Evolutionary conservation across 37 sponge, comb jelly and placozoan species (phyloP), one percentile per base, ranked within the genome.

Genomic region (Chondrosia reniformis): DNA sequence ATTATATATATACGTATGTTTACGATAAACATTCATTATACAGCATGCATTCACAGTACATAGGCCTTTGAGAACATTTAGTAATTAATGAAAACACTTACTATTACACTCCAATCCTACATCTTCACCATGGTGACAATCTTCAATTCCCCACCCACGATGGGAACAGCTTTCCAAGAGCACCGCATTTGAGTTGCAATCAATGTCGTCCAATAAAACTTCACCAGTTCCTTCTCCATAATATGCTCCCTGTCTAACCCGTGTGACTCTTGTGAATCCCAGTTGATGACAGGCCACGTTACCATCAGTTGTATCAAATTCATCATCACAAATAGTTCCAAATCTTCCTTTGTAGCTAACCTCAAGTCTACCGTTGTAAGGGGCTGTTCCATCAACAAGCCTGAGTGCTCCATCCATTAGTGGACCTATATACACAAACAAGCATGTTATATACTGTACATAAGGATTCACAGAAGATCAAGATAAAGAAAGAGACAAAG

Each of bases 171-270:
- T 69, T 41, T 41, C 72, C 72, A 69, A 7, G 44, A 41, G 42
- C 8, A 69, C 72, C 5, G 39, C 43, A 22, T 25, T 39, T 7
- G 72, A 38, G 4, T 24, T 69, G 43, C 72, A 69, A 2, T 34
- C 43, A 1, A 69, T 21, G 2, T 69, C 44, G 22, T 69, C 72
- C 72, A 69, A 37, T 44, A 41, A 69, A 17, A 69, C 42, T 44
- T 69, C 72, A 38, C 72, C 72, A n/a, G n/a, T n/a, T n/a, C n/a
- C n/a, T 69, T 34, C 22, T 17, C 72, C 72, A 69, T 40, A 69
- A 1, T 30, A 44, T 24, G 44, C 39, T 22, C 78, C 34, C 22
- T 28, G 33, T 3, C 22, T 39, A 9, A 69, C 36, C 4, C 72
- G 31, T 13, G 5, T 17, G 6, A 30, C 30, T 40, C 72, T 44